Percentiles rank a stretch among this genome's conserved stretches.
Conservation (phyloP, 2,113 vertebrate genomes). For the Callospermophilus lateralis region DNA sequence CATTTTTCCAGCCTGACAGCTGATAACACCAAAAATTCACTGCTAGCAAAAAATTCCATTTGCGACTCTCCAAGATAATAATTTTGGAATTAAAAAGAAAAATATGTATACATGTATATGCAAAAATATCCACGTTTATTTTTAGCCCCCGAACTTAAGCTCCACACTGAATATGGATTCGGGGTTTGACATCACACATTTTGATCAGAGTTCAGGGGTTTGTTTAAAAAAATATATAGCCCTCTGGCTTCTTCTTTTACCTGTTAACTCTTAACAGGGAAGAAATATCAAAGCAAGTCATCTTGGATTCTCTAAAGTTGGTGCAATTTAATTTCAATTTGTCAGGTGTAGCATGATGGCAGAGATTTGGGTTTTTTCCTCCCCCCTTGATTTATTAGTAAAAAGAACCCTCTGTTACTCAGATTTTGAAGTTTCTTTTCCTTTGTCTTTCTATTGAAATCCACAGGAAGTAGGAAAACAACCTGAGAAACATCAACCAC, state of each 20-base stretch:
- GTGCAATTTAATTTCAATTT: constrained; percentile 91
- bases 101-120: constrained; percentile 59
- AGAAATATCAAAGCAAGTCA: constrained; percentile 85
- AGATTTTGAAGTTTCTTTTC: constrained; percentile 76
- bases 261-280: constrained; percentile 84
- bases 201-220: constrained; percentile 44
- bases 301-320: constrained; percentile 86
- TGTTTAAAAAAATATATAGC: constrained; percentile 74
- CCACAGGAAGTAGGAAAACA: constrained; percentile 62
- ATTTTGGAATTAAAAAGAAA: constrained; percentile 72
- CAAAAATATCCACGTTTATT: constrained; percentile 66
- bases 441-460: constrained; percentile 64
- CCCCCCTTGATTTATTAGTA: constrained; percentile 91
- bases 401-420: constrained; percentile 89
- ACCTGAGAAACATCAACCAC: constrained; percentile 76
- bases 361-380: constrained; percentile 83
- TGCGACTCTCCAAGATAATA: constrained; percentile 61
- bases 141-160: constrained; percentile 9
- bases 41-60: constrained; percentile 75
- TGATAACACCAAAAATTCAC: constrained; percentile 82
- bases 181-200: constrained; percentile 62
- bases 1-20: constrained; percentile 83
- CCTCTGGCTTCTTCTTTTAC: constrained; percentile 31
- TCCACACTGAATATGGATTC: neutral
- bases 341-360: constrained; percentile 84